phyloP scores from a whole-genome alignment of 2,888 invertebrate genomes.

The Lypha dubia region DNA sequence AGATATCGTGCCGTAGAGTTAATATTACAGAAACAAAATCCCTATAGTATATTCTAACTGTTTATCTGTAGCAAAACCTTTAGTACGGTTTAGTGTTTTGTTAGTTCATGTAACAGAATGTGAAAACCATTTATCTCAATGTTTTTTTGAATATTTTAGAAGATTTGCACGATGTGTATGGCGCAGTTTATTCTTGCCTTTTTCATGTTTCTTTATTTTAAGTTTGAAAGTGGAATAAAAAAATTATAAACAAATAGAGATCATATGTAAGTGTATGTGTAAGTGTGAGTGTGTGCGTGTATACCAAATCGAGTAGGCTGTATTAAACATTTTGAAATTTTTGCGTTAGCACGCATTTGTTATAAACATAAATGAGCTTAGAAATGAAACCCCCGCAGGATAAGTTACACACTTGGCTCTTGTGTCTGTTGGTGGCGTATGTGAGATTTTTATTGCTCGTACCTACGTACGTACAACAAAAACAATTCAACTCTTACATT shows the following conservation, averaged over 20 bases:
- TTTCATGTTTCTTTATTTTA: conserved; percentile 21
- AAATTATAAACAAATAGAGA: conserved; percentile 11
- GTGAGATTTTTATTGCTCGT: conserved; percentile 39
- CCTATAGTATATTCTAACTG: conserved; percentile 1
- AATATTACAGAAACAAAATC: conserved; percentile 42
- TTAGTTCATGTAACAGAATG: conserved; percentile 72
- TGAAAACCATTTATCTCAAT: conserved; percentile 69
- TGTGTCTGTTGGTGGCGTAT: conserved; percentile 18
- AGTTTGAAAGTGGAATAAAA: conserved; percentile 17
- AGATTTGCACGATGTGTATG: conserved; percentile 72
- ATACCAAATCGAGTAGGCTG: not conserved
- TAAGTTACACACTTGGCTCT: conserved; percentile 73
- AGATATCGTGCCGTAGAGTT: conserved; percentile 53
- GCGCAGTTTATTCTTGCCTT: conserved; percentile 52
- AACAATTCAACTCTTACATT: conserved; percentile 69
- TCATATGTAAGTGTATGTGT: not conserved
- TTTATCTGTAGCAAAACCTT: conserved; percentile 75
- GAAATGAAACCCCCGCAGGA: conserved; percentile 82
- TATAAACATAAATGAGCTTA: conserved; percentile 84
- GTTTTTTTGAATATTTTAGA: conserved; percentile 78
- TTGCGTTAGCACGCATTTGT: conserved; percentile 83
- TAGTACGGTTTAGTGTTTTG: conserved; percentile 66
- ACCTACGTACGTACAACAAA: no score
- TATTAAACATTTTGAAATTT: conserved; percentile 70
- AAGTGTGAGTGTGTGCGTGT: not conserved